A percentile compares a stretch with the other conserved stretches of the same genome.
Evolutionary conservation across 2,797 vertebrate species (phyloP).

Genomic region (Phrynocephalus vlangalii): DNA sequence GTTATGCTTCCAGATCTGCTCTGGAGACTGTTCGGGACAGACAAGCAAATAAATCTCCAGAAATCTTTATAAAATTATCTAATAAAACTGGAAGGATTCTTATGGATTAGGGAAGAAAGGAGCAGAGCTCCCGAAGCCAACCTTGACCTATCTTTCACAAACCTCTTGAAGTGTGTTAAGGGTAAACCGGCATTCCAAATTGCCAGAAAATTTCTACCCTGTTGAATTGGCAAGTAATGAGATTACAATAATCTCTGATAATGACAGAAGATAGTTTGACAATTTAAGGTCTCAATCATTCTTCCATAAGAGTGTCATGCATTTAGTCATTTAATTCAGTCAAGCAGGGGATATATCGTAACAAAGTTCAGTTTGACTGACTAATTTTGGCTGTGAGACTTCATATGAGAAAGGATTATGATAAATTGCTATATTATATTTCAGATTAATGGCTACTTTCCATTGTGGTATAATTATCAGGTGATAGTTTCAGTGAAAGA

Average conservation of each 20-base stretch:
- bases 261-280: conserved; percentile 50
- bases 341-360: conserved; percentile 15
- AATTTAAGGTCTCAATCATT: conserved; percentile 46
- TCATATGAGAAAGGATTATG: conserved; percentile 64
- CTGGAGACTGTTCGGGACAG: too few species aligned
- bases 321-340: conserved; percentile 48
- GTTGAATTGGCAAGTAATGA: conserved; percentile 49
- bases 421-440: conserved; percentile 76
- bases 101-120: neutral
- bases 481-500: conserved; percentile 74
- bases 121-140: neutral
- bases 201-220: conserved; percentile 20
- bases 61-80: neutral
- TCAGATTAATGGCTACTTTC: conserved; percentile 81
- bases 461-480: conserved; percentile 76
- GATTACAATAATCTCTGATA: conserved; percentile 50
- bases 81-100: neutral
- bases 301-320: conserved; percentile 35
- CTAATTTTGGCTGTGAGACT: conserved; percentile 70
- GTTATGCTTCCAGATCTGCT: too few species aligned
- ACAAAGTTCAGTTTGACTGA: conserved; percentile 66
- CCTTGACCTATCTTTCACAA: neutral
- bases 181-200: neutral
- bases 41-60: too few species aligned
- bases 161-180: neutral